A percentile compares a stretch with the other conserved stretches of the same genome.
phyloP scores from a whole-genome alignment of 2,888 invertebrate genomes.

The Parochlus steinenii region DNA sequence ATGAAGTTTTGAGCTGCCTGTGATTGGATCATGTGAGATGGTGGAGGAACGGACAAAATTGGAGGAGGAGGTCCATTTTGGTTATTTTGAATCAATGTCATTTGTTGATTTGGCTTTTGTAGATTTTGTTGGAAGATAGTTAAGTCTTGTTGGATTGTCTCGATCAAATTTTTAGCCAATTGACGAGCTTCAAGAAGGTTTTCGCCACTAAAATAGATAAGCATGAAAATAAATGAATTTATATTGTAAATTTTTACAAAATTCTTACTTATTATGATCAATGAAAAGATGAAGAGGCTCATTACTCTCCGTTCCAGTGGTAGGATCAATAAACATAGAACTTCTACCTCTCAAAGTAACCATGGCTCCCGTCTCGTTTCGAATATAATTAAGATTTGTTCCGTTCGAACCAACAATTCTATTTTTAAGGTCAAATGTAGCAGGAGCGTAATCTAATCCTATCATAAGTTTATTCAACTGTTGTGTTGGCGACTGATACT shows the following conservation, averaged over 20 bases:
- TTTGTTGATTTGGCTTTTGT: no score
- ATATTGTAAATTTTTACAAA: not conserved
- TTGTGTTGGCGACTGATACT: no score
- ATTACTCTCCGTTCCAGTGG: slow-evolving; percentile 39
- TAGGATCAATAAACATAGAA: slow-evolving; percentile 40
- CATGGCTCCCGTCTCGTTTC: slow-evolving; percentile 56
- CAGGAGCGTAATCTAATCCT: no score
- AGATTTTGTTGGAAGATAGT: slow-evolving; percentile 19
- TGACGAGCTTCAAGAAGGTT: slow-evolving; percentile 52
- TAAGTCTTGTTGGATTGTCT: slow-evolving; percentile 50
- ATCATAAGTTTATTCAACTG: no score
- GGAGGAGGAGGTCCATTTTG: no score
- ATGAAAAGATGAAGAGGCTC: slow-evolving; percentile 62
- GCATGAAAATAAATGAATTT: not conserved
- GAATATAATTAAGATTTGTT: slow-evolving; percentile 58
- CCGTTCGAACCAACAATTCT: slow-evolving; percentile 55
- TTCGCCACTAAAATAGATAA: slow-evolving; percentile 29
- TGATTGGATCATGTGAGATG: no score
- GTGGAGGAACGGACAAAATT: no score
- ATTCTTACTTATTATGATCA: no score
- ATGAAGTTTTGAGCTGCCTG: slow-evolving; percentile 7
- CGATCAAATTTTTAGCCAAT: slow-evolving; percentile 58
- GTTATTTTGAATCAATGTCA: no score
- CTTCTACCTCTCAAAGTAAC: slow-evolving; percentile 56
- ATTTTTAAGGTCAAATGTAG: slow-evolving; percentile 35